Conservation (phyloP, 2,113 vertebrate species). For the Tachysurus fulvidraco region DNA sequence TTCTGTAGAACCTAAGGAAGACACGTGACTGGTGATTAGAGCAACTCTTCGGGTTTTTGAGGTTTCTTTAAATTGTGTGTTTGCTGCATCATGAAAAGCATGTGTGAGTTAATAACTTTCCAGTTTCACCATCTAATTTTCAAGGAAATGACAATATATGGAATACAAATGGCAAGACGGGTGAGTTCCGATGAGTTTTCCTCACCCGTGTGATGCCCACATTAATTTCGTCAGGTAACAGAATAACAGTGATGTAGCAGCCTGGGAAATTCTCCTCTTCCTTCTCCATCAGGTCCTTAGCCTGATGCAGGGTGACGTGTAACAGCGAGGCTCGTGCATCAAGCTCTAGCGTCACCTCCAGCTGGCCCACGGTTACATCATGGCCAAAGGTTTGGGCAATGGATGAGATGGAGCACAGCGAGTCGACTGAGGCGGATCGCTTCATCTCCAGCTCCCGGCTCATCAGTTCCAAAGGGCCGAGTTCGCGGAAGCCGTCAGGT, state of each 20-base stretch:
- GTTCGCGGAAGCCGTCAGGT: constrained; percentile 84
- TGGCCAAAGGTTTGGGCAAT: constrained; percentile 95
- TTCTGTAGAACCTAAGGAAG: not conserved
- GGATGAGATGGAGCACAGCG: constrained; percentile 93
- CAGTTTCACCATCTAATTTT: not conserved
- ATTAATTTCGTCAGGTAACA: constrained; percentile 87
- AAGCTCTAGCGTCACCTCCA: constrained; percentile 90
- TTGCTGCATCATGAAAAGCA: not conserved
- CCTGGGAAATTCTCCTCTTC: constrained; percentile 89
- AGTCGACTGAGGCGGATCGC: constrained; percentile 89
- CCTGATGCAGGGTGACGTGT: constrained; percentile 87
- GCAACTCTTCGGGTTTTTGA: not conserved
- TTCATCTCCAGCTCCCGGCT: constrained; percentile 85
- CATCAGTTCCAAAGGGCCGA: constrained; percentile 94
- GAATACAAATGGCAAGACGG: not conserved
- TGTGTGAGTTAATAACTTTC: not conserved
- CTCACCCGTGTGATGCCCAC: constrained; percentile 90
- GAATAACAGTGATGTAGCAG: constrained; percentile 90
- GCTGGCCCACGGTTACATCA: constrained; percentile 90
- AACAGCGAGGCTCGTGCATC: constrained; percentile 71
- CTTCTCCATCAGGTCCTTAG: constrained; percentile 93
- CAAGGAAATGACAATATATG: not conserved
- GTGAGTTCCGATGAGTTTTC: not conserved
- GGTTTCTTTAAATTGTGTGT: not conserved
- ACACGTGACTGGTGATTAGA: constrained; percentile 1